A percentile compares a stretch with the other conserved stretches of the same genome.
phyloP scores from a whole-genome alignment of 2,113 vertebrate genomes.

The Platycercus adscitus region DNA sequence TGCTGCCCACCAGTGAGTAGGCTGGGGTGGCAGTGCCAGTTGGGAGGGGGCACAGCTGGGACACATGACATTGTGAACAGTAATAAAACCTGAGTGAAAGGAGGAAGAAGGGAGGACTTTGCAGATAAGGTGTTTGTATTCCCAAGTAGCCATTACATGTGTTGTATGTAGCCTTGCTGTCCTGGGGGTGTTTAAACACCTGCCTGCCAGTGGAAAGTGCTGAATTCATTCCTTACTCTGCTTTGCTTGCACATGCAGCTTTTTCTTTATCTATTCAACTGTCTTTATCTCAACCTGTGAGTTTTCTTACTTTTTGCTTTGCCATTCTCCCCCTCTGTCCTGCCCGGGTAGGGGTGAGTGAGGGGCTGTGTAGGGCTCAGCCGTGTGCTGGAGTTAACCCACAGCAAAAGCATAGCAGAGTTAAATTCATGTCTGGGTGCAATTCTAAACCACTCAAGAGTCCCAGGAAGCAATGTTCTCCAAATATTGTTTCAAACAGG shows the following conservation, averaged over 20 bases:
- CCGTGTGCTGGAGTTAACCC: not conserved
- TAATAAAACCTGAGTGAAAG: not conserved
- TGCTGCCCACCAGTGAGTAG: not conserved
- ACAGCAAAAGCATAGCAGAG: not conserved
- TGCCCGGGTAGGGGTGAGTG: rapidly evolving
- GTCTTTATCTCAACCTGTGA: not conserved
- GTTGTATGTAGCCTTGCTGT: not conserved
- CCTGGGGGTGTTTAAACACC: not conserved
- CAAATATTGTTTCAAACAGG: not conserved
- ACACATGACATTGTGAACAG: not conserved
- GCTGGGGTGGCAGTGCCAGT: not conserved
- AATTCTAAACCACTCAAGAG: not conserved
- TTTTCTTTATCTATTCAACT: not conserved
- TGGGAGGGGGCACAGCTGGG: not conserved
- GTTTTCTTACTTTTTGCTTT: not conserved
- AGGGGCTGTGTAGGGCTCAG: not conserved
- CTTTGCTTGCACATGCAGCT: rapidly evolving
- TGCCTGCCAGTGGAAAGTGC: rapidly evolving
- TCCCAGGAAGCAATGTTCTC: not conserved
- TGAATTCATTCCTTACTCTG: not conserved
- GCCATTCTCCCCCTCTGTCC: not conserved
- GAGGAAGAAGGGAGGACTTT: not conserved
- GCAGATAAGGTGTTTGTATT: not conserved
- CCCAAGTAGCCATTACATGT: rapidly evolving
- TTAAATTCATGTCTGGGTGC: not conserved